Percentiles rank a stretch among this genome's conserved stretches.
These are phyloP conservation scores for Elachura formosa DNA, from an alignment of 2,113 vertebrate species.

Conservation along the genomic window DNA sequence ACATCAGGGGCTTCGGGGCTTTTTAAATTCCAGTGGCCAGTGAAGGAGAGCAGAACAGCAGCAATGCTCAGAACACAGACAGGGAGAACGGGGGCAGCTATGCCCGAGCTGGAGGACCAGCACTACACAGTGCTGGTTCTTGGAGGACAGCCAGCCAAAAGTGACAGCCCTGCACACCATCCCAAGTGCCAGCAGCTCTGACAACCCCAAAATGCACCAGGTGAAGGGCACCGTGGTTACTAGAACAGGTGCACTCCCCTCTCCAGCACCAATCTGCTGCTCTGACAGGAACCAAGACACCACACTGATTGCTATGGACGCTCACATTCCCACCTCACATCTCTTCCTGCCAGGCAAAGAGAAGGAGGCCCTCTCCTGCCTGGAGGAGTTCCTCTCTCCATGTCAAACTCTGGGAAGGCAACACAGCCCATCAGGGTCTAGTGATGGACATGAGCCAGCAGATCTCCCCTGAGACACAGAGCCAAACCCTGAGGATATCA, in stretches of 20 bases:
- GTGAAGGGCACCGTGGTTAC: neutral
- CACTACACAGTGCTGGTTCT: fast-evolving
- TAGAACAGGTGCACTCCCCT: neutral
- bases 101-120: neutral
- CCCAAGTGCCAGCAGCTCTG: neutral
- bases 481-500: neutral
- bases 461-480: neutral
- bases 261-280: fast-evolving
- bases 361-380: neutral
- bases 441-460: neutral
- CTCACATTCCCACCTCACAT: neutral
- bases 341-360: neutral
- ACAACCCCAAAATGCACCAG: neutral
- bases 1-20: neutral
- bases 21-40: neutral
- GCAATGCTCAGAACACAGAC: fast-evolving
- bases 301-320: neutral
- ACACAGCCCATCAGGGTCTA: neutral
- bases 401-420: neutral
- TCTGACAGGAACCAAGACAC: neutral
- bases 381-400: neutral
- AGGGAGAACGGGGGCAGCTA: neutral
- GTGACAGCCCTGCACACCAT: neutral
- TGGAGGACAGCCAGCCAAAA: neutral
- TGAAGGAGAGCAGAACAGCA: neutral